Base-by-base conservation (phyloP, 92 coral and sea anemone genomes). In the Phenganax subtilis region DNA sequence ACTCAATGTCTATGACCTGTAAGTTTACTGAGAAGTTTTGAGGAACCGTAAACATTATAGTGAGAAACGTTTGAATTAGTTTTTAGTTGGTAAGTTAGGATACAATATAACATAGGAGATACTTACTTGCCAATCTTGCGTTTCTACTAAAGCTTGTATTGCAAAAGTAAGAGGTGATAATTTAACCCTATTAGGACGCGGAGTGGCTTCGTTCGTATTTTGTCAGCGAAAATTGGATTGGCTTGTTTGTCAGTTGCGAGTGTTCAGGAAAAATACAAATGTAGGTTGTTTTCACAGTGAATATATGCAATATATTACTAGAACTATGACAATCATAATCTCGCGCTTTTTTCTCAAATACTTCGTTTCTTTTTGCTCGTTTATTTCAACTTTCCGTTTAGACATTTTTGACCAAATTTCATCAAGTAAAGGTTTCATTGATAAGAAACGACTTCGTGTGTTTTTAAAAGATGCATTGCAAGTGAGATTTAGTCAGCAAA, bases 191-290 rank as follows among this genome's bases (percentile, higher is more conserved):
- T 10, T 79, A 94, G 98, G 59, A 88, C 91, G 2, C 88, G 96
- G 52, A 87, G 89, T 67, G 98, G 98, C 47, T 87, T 80, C 74
- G 77, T 94, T 52, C 91, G 89, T 64, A 57, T 89, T 58, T 54
- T 91, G 11, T 94, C 98, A 44, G 85, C 91, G 27, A 94, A 94
- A 75, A 83, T 94, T 76, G 94, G 90, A n/a, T 86, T 94, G 55
- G 89, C 90, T 25, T 72, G 91, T 37, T 82, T 94, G 92, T 91
- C 92, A 29, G 88, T 90, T 62, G 97, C 92, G 20, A 94, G 91
- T 56, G 84, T 94, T 62, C 98, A 94, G 79, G 98, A 94, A 75
- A 94, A 94, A 80, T 94, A 91, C 85, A 87, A 91, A 87, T 94
- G 98, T 94, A 84, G 54, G 97, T 68, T 37, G 27, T 67, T 54